Percentiles rank a stretch among this genome's conserved stretches.
phyloP scores from a whole-genome alignment of 2,888 invertebrate genomes.

The Scaptomyza polygonia region DNA sequence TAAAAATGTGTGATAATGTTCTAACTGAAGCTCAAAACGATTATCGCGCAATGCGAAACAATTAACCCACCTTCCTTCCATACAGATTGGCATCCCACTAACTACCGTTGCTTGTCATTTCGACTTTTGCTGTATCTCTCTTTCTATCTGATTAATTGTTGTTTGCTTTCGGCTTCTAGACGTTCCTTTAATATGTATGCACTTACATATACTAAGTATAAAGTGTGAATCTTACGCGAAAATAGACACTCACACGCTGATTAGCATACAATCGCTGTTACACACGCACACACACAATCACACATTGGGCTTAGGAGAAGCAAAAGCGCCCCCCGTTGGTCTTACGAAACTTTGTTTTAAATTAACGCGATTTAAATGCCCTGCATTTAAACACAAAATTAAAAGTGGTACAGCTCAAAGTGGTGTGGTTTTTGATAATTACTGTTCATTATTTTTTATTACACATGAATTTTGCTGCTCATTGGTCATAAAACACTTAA shows the following conservation, averaged over 20 bases:
- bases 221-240: conserved; percentile 21
- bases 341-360: conserved; percentile 8
- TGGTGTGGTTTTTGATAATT: neutral
- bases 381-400: conserved; percentile 7
- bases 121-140: conserved; percentile 13
- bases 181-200: neutral
- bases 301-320: conserved; percentile 14
- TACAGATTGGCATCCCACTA: conserved; percentile 26
- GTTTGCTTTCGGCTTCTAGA: conserved; percentile 23
- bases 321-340: conserved; percentile 41
- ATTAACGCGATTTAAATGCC: conserved; percentile 3
- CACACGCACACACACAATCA: conserved; percentile 11
- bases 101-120: conserved; percentile 16
- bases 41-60: conserved; percentile 15
- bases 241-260: conserved; percentile 11
- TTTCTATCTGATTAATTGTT: conserved; percentile 11
- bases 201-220: conserved; percentile 1
- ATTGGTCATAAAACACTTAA: neutral
- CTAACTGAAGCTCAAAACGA: conserved; percentile 13
- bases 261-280: conserved; percentile 21
- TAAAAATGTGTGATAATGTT: conserved; percentile 18
- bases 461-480: too few relatives aligned
- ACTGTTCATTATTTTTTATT: too few relatives aligned
- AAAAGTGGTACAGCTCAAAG: neutral
- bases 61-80: conserved; percentile 14